Evolutionary conservation across 2,797 vertebrate genomes (phyloP), one percentile per base, ranked within the genome.

Genomic region (Sarcophilus harrisii): DNA sequence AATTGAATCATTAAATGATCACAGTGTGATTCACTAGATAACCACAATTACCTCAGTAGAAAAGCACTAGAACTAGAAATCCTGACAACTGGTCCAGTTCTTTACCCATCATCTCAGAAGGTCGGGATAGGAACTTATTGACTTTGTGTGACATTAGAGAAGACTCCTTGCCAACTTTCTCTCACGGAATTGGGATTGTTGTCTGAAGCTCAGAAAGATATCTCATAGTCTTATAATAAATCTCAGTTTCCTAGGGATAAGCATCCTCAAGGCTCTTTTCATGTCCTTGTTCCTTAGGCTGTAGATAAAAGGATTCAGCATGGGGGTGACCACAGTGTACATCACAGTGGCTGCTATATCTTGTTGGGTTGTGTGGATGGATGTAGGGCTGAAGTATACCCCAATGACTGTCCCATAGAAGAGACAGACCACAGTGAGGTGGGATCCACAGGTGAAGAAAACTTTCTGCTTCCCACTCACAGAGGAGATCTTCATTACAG

Each of bases 291-390:
- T 97, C 30, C 96, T 95, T 32, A 97, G 95, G 29, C 96, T 97
- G 3, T 98, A 98, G 62, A 97, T 98, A 8, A 98, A 95, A 30
- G 98, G 98, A 57, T 98, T 98, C 90, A 98, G 18, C 97, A 98
- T 93, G 29, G 97, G 97, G 8, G 96, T 98, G 60, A 98, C 97
- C 5, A 98, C 58, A 29, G 96, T 96, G 58, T 98, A 97, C 93
- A 98, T 96, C 60, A 98, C 57, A 0, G 97, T 95, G 49, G 97
- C 96, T 0, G 96, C 95, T 21, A 93, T 96, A 55, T 98, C 97
- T 24, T 96, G 97, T 11, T 96, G 87, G 3, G 97, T 96, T 57
- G 96, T 87, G 57, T 57, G 57, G 57, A 16, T 57, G 18, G 57
- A 16, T 57, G 14, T 57, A 57, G 57, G 57, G 11, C 57, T 57